Conservation (phyloP, 2,888 invertebrate species). For the Aelia acuminata region DNA sequence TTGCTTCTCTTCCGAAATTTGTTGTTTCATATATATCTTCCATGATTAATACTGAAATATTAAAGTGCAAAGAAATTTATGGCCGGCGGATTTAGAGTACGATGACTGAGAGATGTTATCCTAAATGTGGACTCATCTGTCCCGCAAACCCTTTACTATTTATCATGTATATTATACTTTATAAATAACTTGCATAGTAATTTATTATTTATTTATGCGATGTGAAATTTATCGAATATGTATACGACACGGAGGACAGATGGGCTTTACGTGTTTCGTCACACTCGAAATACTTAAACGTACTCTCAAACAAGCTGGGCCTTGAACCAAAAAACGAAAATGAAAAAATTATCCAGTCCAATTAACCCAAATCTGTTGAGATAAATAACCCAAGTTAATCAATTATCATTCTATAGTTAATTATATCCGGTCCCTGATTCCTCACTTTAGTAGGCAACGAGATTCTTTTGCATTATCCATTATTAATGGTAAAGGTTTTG, state of each 20-base stretch:
- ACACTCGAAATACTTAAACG: neutral
- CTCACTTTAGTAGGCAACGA: neutral
- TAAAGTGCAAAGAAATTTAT: no score
- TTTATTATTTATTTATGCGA: neutral
- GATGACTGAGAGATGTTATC: no score
- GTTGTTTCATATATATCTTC: no score
- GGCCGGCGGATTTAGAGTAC: no score
- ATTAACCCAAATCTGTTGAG: slow-evolving; percentile 34
- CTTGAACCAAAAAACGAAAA: slow-evolving; percentile 35
- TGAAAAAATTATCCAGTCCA: slow-evolving; percentile 3
- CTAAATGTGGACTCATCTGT: no score
- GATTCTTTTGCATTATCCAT: neutral
- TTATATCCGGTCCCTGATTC: neutral
- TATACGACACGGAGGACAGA: neutral
- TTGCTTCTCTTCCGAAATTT: no score
- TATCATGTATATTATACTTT: neutral
- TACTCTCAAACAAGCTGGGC: neutral
- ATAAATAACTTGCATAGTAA: neutral
- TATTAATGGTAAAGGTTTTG: neutral
- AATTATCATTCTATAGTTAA: neutral
- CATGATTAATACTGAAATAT: no score
- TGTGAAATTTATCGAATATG: neutral
- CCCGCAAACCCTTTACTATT: neutral
- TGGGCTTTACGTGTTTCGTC: neutral
- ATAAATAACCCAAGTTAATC: neutral